Percentiles rank a stretch among this genome's conserved stretches.
phyloP scores from a whole-genome alignment of 2,113 vertebrate genomes.

The Gadus chalcogrammus region DNA sequence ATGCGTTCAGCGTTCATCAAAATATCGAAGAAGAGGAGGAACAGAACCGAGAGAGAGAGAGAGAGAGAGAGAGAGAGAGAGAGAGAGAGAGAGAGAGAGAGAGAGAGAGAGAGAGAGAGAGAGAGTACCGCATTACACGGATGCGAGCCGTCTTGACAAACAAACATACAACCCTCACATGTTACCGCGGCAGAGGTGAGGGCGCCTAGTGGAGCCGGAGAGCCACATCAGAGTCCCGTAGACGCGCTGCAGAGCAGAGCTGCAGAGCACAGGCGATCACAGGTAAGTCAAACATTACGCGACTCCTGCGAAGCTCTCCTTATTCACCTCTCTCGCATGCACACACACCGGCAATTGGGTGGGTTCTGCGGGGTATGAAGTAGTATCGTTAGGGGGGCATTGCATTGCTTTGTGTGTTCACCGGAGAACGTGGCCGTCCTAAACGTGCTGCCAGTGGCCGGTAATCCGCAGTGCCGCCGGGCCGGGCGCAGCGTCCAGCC shows the following conservation, averaged over 20 bases:
- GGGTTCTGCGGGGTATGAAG: too few species aligned
- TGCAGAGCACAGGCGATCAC: not conserved
- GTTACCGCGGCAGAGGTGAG: not conserved
- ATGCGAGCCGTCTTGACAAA: not conserved
- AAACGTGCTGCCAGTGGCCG: not conserved
- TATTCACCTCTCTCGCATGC: too few species aligned
- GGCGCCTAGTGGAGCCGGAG: too few species aligned
- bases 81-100: not conserved
- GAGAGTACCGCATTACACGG: not conserved
- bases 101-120: not conserved
- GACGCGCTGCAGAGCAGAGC: too few species aligned
- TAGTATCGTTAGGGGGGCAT: not conserved
- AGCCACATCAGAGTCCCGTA: too few species aligned
- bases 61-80: not conserved
- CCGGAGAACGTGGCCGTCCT: too few species aligned
- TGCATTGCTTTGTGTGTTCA: too few species aligned
- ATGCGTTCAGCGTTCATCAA: too few species aligned
- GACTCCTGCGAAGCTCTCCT: too few species aligned
- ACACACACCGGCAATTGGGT: too few species aligned
- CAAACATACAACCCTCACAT: not conserved
- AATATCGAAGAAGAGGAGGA: too few species aligned
- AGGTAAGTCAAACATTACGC: not conserved
- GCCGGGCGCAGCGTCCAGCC: slow-evolving; percentile 25
- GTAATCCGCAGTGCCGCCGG: slow-evolving; percentile 32
- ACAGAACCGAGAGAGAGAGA: not conserved